Evolutionary conservation across 1,140 invertebrate species (phyloP), one percentile per base, ranked within the genome.

Genomic region (Pachypeltis micranthus): DNA sequence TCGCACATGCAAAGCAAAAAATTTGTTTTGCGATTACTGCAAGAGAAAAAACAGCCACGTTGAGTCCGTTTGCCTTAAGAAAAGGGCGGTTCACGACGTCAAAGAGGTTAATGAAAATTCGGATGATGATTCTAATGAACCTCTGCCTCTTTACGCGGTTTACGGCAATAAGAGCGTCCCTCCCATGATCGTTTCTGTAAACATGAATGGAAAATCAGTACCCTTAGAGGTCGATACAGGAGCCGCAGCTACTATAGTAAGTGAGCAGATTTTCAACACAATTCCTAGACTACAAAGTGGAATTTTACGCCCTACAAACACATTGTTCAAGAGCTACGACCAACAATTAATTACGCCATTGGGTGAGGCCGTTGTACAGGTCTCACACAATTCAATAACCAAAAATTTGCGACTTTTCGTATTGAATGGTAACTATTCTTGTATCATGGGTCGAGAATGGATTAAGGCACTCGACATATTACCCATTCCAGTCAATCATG

Each of bases 1-100:
- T 51, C 47, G 47, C 47, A 51, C 47, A 21, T 51, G 47, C 19
- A 51, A 4, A 51, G 47, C 47, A 51, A 51, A 51, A 51, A 51
- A 51, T 21, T 21, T 51, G 4, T 21, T 4, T 21, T 51, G 47
- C 21, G 21, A 51, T 4, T 51, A 10, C 19, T 51, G 47, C 23
- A 51, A 51, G 10, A 51, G 12, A 10, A 51, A 51, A 51, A 51
- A 51, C 21, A n/a, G n/a, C n/a, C 47, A 51, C 23, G 47, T 51
- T 4, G 47, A 51, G 23, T 51, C 47, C 7, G 7, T 51, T 3
- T 51, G 47, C 23, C 23, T 51, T 21, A 51, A 21, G 19, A 51
- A 51, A 10, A 51, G 23, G 23, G 4, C 47, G 23, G 47, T 4
- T 10, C 47, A 51, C 12, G 21, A 51, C 7, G 47, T 51, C 12